phyloP scores from a whole-genome alignment of 2,113 vertebrate species.

The Vulpes vulpes region DNA sequence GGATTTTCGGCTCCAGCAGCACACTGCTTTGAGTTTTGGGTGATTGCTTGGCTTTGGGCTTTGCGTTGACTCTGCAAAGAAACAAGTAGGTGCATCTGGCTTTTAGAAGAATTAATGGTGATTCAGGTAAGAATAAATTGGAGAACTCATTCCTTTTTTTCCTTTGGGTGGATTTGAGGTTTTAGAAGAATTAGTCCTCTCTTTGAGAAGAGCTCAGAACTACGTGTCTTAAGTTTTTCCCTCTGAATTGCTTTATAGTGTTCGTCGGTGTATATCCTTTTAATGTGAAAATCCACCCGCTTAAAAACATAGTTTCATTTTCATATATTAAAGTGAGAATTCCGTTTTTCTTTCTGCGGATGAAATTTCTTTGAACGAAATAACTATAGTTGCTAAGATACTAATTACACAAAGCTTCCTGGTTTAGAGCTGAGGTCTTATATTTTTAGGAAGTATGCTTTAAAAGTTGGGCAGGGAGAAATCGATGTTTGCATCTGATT shows the following conservation, averaged over 20 bases:
- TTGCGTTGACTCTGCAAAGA: not conserved
- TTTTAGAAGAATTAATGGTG: not conserved
- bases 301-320: constrained; percentile 62
- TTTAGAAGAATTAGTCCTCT: not conserved
- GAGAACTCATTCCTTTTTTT: not conserved
- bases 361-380: constrained; percentile 24
- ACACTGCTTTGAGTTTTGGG: not conserved
- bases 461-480: not conserved
- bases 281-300: not conserved
- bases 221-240: not conserved
- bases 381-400: constrained; percentile 55
- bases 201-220: not conserved
- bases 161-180: constrained; percentile 6
- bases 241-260: not conserved
- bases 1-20: constrained; percentile 53
- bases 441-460: constrained; percentile 51
- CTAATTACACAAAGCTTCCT: constrained; percentile 30
- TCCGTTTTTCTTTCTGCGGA: not conserved
- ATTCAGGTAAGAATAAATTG: constrained; percentile 42
- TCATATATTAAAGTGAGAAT: constrained; percentile 42
- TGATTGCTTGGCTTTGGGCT: not conserved
- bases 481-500: constrained; percentile 28
- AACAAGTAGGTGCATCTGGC: not conserved
- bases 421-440: constrained; percentile 27
- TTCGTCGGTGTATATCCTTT: not conserved